Evolutionary conservation across 2,113 vertebrate genomes (phyloP).

Genomic region (Empidonax traillii): DNA sequence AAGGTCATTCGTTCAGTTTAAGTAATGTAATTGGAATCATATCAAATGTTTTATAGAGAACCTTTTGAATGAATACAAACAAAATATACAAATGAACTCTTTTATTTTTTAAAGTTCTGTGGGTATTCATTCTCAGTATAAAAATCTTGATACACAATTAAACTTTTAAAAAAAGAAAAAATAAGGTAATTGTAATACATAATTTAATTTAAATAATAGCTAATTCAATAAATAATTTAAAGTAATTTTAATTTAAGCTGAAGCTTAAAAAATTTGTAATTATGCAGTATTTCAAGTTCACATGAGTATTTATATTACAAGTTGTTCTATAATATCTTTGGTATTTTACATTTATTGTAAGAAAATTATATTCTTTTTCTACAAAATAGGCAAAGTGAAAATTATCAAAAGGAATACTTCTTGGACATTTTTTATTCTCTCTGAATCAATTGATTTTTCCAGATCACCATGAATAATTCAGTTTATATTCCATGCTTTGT

Average conservation of each 20-base stretch:
- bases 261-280: background rate
- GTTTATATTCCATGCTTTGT: background rate
- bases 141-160: background rate
- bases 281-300: background rate
- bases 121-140: background rate
- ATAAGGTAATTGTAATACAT: background rate
- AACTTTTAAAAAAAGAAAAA: background rate
- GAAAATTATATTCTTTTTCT: background rate
- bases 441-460: background rate
- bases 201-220: background rate
- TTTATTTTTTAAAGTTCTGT: background rate
- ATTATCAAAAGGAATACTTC: background rate
- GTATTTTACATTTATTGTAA: background rate
- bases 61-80: background rate
- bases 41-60: background rate
- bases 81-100: background rate
- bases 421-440: background rate
- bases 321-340: background rate
- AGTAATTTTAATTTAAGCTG: background rate
- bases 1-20: background rate
- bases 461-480: constrained; percentile 23
- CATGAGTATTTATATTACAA: background rate
- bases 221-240: background rate
- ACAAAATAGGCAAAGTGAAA: background rate
- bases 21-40: background rate